Base-by-base conservation (phyloP, 2,113 vertebrate species). In the Argyrosomus japonicus region DNA sequence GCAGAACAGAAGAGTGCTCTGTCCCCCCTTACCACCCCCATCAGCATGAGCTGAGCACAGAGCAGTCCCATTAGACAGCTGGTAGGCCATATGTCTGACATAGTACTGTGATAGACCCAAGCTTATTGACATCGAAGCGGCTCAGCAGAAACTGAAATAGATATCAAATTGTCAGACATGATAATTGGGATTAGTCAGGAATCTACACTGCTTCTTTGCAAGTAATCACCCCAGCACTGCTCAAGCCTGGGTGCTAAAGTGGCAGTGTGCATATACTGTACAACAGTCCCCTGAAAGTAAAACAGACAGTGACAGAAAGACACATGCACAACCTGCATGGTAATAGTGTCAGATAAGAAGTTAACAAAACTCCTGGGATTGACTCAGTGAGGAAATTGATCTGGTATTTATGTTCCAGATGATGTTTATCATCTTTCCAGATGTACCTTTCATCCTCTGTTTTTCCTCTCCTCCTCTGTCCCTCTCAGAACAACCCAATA, bases 51-150 rank as follows among this genome's bases (percentile, higher is more conserved):
- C 83, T 47, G 84, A 69, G 85, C 69, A 81, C 72, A 81, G 65
- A 88, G 86, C 71, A 56, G 79, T 82, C 61, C 75, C 81, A 90
- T 90, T 79, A 87, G 87, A 89, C 89, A 91, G 87, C 87, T 87
- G 85, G 70, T 75, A 82, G 83, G 79, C 86, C 85, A 78, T 87
- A 85, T 86, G 90, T 90, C 72, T 90, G 84, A 83, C 89, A 84
- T 70, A 72, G 51, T 51, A 40, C 70, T 82, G 82, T 65, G 84
- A 88, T 76, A 71, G 83, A 81, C 73, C 53, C 47, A 0, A 70
- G 76, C 84, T 79, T 83, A 90, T 78, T 87, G 84, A 92, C 90
- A 87, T 82, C 43, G 32, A 74, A 83, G 77, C 61, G 29, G 64
- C 83, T 91, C 79, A 71, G 65, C 85, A 86, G 82, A 79, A 86